Conservation (phyloP, 2,113 vertebrate genomes). For the Rhadina sibilatrix region DNA sequence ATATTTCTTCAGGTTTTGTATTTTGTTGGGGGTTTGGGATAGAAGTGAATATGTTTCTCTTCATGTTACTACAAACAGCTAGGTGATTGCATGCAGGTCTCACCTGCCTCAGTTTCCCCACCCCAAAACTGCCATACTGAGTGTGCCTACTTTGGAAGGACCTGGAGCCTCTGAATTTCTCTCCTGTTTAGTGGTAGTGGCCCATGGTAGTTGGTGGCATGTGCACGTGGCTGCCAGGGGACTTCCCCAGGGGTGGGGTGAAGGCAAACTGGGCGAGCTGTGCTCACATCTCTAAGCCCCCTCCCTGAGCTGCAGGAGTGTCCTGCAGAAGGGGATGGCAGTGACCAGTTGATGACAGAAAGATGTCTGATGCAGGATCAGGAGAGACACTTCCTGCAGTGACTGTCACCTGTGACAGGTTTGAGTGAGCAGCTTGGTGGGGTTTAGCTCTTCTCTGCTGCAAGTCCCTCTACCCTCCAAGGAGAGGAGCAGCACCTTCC, state of each 20-base stretch:
- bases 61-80: background rate
- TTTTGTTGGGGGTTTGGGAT: background rate
- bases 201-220: background rate
- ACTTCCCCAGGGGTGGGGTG: background rate
- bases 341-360: background rate
- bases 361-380: background rate
- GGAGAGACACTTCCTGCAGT: background rate
- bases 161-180: background rate
- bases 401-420: background rate
- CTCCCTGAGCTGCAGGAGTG: fast-evolving
- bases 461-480: background rate
- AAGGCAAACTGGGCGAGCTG: background rate
- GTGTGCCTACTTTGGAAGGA: background rate
- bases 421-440: background rate
- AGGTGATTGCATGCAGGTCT: background rate
- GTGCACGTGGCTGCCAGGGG: background rate
- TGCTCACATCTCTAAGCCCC: background rate
- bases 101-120: background rate
- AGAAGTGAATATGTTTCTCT: background rate
- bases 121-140: background rate
- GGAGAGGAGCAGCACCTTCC: background rate
- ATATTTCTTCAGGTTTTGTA: background rate
- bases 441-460: background rate
- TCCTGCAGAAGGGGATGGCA: background rate
- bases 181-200: background rate